Evolutionary conservation across 1,140 invertebrate species (phyloP).

Genomic region (Drosophila takahashii): DNA sequence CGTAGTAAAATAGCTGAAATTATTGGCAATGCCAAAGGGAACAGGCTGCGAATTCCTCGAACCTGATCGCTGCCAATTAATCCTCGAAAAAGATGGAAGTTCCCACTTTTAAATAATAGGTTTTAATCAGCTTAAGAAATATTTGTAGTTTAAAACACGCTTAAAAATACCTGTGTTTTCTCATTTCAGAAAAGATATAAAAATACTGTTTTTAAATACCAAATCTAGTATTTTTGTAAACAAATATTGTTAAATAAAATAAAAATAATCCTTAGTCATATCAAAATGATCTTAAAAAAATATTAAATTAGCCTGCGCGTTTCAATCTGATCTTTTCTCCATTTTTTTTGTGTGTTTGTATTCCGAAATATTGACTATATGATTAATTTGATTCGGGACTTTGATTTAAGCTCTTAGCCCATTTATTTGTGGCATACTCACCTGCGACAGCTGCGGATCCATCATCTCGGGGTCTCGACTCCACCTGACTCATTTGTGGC

Average conservation of each 20-base stretch:
- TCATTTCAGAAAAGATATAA: too few relatives aligned
- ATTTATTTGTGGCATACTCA: slow-evolving; percentile 10
- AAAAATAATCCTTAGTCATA: too few relatives aligned
- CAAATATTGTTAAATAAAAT: too few relatives aligned
- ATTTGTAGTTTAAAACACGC: background rate
- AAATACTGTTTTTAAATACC: too few relatives aligned
- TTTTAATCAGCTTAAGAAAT: background rate
- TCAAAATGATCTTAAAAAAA: too few relatives aligned
- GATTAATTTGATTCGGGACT: slow-evolving; percentile 1
- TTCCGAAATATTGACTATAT: background rate
- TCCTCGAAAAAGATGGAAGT: background rate
- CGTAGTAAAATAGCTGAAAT: slow-evolving; percentile 42
- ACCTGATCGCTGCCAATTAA: background rate
- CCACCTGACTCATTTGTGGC: slow-evolving; percentile 16
- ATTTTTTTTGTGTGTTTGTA: background rate
- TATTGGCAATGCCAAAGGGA: slow-evolving; percentile 24
- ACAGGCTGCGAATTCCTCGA: slow-evolving; percentile 1
- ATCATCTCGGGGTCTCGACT: slow-evolving; percentile 6
- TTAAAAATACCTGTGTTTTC: too few relatives aligned
- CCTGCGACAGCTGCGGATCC: slow-evolving; percentile 12
- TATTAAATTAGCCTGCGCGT: too few relatives aligned
- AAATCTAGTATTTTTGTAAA: too few relatives aligned
- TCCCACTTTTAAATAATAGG: background rate
- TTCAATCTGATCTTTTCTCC: background rate
- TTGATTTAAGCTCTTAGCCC: slow-evolving; percentile 3